These are phyloP conservation scores for Anoplolepis gracilipes DNA, from an alignment of 1,140 invertebrate genomes.

Conservation along the genomic window DNA sequence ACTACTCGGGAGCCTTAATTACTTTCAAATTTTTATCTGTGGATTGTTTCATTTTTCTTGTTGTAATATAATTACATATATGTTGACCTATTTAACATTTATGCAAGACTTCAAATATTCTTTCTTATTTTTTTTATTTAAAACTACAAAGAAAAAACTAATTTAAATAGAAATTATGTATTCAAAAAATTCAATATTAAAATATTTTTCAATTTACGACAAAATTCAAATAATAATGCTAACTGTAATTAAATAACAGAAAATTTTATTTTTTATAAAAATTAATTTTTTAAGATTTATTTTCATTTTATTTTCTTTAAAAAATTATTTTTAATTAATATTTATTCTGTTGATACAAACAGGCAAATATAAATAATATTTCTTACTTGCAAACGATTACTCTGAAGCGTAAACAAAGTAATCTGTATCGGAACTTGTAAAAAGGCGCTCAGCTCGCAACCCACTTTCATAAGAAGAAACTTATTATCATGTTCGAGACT, in stretches of 20 bases:
- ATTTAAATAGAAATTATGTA: not conserved
- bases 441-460: slow-evolving; percentile 16
- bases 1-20: too few species aligned
- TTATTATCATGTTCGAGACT: slow-evolving; percentile 14
- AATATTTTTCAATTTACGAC: too few species aligned
- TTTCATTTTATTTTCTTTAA: too few species aligned
- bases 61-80: not conserved
- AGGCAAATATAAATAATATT: not conserved
- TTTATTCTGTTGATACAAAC: not conserved
- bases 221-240: too few species aligned
- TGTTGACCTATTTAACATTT: not conserved
- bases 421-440: slow-evolving; percentile 60
- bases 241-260: too few species aligned
- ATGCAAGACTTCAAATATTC: not conserved
- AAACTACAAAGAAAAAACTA: not conserved
- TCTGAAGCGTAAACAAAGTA: slow-evolving; percentile 32
- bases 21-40: not conserved
- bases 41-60: not conserved
- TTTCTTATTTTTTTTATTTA: not conserved
- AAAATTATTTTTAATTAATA: not conserved
- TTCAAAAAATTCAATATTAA: too few species aligned
- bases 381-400: slow-evolving; percentile 60
- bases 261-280: too few species aligned
- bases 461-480: slow-evolving; percentile 42
- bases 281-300: too few species aligned